Base-by-base conservation (phyloP, 2,888 invertebrate genomes). In the Miltochrista miniata region DNA sequence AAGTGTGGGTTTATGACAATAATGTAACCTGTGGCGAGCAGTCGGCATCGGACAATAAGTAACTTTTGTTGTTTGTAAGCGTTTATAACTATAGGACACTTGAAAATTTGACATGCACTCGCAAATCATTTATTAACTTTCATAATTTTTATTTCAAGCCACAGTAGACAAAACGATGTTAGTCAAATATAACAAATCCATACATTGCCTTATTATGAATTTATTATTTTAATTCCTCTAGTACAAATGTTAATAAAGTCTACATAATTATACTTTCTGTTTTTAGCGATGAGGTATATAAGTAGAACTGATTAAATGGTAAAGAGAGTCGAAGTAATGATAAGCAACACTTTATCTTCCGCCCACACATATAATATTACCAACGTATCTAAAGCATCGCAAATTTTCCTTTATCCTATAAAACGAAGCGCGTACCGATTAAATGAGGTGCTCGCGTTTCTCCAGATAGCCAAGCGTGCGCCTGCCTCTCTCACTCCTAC, bases 361-460 rank as follows among this genome's bases (percentile, higher is more conserved):
- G 52, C 58, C 64, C 55, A 67, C 70, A 60, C 61, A 53, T 57
- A 59, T 61, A 56, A 70, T 71, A 72, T 70, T 69, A 53, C 64
- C 61, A 68, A 59, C 57, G 68, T 73, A 74, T 72, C 69, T 74
- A 72, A 80, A 81, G 70, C 79, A 85, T 88, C 82, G 83, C 81
- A 83, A 87, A 84, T 79, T 84, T 87, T 85, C 79, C 77, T 78
- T 77, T 88, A 87, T 88, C 80, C 90, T 86, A 83, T 78, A 87
- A 86, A 85, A 82, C 85, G 87, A 86, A 87, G 87, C 89, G 89
- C 84, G 89, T 87, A 90, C 87, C 87, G 91, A 90, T 90, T 91
- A 91, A 90, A 90, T 86, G 87, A 89, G 90, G 87, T 90, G 90
- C 90, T 85, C 91, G 91, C 89, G 81, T 91, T 90, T 90, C 90